phyloP scores from a whole-genome alignment of 2,888 invertebrate genomes.

The Scaptomyza flava region DNA sequence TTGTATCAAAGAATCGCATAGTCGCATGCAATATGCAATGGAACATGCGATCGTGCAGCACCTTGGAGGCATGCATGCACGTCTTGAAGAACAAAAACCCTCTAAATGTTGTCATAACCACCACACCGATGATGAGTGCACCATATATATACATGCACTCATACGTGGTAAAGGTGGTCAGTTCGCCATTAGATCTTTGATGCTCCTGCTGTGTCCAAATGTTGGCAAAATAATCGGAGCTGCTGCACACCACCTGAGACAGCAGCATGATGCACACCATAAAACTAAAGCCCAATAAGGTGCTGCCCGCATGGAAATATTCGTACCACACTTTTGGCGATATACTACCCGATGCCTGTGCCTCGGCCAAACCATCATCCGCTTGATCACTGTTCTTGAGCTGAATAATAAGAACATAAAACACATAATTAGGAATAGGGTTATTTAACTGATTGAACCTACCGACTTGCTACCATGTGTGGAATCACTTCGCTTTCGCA shows the following conservation, averaged over 20 bases:
- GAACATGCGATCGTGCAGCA: constrained; percentile 94
- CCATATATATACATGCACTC: constrained; percentile 84
- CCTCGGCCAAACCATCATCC: constrained; percentile 79
- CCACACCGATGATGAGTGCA: constrained; percentile 81
- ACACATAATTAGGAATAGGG: not conserved
- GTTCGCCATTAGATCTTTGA: constrained; percentile 72
- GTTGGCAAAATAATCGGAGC: constrained; percentile 87
- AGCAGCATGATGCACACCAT: constrained; percentile 85
- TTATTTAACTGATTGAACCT: not conserved
- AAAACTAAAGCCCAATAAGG: constrained; percentile 83
- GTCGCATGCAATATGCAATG: constrained; percentile 90
- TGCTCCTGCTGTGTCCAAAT: constrained; percentile 86
- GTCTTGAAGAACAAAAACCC: constrained; percentile 90
- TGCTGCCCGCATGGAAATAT: constrained; percentile 86
- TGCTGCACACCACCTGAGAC: constrained; percentile 86
- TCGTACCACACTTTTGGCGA: constrained; percentile 83
- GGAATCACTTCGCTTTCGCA: constrained; percentile 69
- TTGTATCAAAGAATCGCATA: constrained; percentile 94
- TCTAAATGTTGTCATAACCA: constrained; percentile 86
- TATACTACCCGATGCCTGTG: constrained; percentile 84
- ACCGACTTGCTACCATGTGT: constrained; percentile 80
- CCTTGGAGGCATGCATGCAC: constrained; percentile 90
- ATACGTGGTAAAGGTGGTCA: constrained; percentile 78
- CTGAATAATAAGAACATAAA: constrained; percentile 38
- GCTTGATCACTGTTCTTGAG: constrained; percentile 72